Evolutionary conservation across 2,113 vertebrate genomes (phyloP).

Genomic region (Pantherophis guttatus): DNA sequence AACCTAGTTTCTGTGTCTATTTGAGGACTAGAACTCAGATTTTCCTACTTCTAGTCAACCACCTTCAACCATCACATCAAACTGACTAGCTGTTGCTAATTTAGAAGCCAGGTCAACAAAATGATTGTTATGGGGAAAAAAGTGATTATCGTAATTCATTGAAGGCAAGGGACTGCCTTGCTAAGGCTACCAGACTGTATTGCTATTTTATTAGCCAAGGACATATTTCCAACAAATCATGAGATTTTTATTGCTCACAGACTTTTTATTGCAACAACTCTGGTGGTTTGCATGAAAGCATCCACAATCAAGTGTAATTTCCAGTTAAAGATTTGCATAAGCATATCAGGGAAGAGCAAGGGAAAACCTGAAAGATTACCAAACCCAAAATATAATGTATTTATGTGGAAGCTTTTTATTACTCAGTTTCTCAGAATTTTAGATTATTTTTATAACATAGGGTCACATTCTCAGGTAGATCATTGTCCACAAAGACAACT

Average conservation of each 20-base stretch:
- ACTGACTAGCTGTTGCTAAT: neutral
- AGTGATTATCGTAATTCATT: neutral
- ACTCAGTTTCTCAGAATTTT: conserved; percentile 45
- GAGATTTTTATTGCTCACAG: neutral
- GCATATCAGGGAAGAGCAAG: conserved; percentile 55
- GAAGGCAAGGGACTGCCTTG: neutral
- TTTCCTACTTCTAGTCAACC: neutral
- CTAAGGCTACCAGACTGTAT: neutral
- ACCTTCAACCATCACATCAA: neutral
- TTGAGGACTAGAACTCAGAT: neutral
- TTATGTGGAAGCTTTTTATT: conserved; percentile 56
- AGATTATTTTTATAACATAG: conserved; percentile 46
- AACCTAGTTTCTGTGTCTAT: neutral
- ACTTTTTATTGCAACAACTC: conserved; percentile 45
- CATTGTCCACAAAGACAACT: conserved; percentile 58
- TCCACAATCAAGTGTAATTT: conserved; percentile 54
- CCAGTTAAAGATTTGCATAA: conserved; percentile 68
- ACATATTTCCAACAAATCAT: neutral
- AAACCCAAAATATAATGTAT: conserved; percentile 59
- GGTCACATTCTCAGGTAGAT: conserved; percentile 50
- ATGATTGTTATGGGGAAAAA: neutral
- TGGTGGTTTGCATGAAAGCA: conserved; percentile 50
- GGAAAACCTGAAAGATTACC: conserved; percentile 62
- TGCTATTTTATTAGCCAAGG: neutral
- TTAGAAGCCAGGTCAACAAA: neutral